Percentiles rank a stretch among this genome's conserved stretches.
phyloP scores from a whole-genome alignment of 2,113 vertebrate species.

The Cochlearius cochlearius region DNA sequence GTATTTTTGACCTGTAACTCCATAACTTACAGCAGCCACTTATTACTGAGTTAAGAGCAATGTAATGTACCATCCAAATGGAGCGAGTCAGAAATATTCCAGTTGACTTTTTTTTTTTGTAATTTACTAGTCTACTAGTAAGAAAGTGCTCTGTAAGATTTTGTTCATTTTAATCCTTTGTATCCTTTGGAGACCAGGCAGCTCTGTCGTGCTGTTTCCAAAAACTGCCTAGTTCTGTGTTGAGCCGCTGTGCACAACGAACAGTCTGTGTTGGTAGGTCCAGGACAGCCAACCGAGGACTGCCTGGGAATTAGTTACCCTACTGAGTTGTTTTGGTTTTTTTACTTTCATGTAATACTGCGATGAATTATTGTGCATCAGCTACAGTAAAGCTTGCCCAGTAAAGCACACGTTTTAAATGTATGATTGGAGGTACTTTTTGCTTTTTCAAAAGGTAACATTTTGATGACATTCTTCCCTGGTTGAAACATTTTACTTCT shows the following conservation, averaged over 20 bases:
- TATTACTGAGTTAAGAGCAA: slow-evolving; percentile 28
- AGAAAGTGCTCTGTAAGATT: background rate
- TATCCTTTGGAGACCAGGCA: background rate
- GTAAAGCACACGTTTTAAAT: background rate
- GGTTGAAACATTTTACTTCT: background rate
- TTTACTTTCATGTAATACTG: background rate
- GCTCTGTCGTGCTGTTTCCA: background rate
- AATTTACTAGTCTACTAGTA: background rate
- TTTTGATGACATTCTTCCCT: background rate
- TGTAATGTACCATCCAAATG: background rate
- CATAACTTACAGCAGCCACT: background rate
- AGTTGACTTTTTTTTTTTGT: background rate
- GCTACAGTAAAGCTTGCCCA: background rate
- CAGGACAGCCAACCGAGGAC: background rate
- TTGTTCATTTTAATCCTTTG: background rate
- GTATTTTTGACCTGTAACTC: background rate
- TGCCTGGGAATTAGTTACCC: background rate
- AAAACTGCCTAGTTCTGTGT: rapidly evolving
- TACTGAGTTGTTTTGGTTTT: background rate
- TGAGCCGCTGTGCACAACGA: too few species aligned
- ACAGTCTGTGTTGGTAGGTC: background rate
- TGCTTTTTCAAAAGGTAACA: background rate
- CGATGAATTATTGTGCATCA: background rate
- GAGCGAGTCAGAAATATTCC: background rate
- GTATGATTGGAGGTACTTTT: background rate